Percentiles rank a stretch among this genome's conserved stretches.
These are phyloP conservation scores for Sakesphorus luctuosus DNA, from an alignment of 2,113 vertebrate genomes.

Conservation along the genomic window DNA sequence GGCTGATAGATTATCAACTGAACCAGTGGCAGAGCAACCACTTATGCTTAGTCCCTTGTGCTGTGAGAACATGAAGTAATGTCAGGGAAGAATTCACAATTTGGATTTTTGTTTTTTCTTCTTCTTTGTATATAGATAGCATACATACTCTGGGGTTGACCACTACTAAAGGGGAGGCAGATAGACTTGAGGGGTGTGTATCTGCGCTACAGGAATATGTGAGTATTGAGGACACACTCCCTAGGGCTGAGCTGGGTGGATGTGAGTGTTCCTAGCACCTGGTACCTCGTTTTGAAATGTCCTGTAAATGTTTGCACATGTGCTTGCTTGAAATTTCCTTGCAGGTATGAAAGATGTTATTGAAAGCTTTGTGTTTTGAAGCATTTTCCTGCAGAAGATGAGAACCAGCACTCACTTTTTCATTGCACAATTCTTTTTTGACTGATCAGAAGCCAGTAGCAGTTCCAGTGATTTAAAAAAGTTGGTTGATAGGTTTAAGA, in stretches of 20 bases:
- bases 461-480: constrained; percentile 22
- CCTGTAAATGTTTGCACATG: not conserved
- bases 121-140: not conserved
- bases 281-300: not conserved
- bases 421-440: not conserved
- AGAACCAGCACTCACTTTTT: not conserved
- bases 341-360: not conserved
- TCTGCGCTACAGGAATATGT: not conserved
- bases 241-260: not conserved
- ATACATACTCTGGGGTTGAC: not conserved
- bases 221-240: too few species aligned
- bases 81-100: not conserved
- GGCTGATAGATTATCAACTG: not conserved
- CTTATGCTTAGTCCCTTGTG: fast-evolving
- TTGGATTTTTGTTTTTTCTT: not conserved
- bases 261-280: not conserved
- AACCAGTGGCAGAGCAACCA: not conserved
- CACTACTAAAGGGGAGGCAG: not conserved
- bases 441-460: not conserved
- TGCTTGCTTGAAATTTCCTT: not conserved
- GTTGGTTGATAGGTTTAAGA: constrained; percentile 5
- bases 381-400: not conserved
- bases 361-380: not conserved
- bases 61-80: not conserved
- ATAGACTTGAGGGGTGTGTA: too few species aligned